Conservation (phyloP, 1,140 invertebrate species). For the Mamestra configurata region DNA sequence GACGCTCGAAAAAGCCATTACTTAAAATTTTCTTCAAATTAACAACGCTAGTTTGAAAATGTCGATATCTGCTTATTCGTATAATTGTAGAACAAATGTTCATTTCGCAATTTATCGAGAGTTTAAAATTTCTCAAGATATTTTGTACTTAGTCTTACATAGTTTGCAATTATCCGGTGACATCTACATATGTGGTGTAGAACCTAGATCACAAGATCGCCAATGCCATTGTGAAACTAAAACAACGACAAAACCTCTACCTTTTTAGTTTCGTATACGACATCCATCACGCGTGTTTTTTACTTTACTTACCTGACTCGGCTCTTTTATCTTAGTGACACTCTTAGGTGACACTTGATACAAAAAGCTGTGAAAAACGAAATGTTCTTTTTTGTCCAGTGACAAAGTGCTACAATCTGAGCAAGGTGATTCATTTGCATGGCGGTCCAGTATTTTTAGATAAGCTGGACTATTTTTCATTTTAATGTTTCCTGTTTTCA, state of each 20-base stretch:
- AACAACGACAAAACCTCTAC: neutral
- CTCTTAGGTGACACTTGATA: neutral
- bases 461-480: conserved; percentile 50
- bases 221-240: neutral
- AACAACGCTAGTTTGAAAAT: too few species aligned
- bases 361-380: conserved; percentile 21
- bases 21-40: too few species aligned
- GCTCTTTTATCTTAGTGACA: conserved; percentile 9
- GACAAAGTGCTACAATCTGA: conserved; percentile 31
- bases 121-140: too few species aligned
- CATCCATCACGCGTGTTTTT: conserved; percentile 36
- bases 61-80: too few species aligned
- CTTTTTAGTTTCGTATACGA: neutral
- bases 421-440: conserved; percentile 51
- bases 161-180: too few species aligned
- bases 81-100: too few species aligned
- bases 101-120: too few species aligned
- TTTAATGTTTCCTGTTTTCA: conserved; percentile 53
- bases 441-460: conserved; percentile 49
- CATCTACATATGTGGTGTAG: too few species aligned
- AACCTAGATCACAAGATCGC: neutral
- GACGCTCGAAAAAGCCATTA: too few species aligned
- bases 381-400: conserved; percentile 24
- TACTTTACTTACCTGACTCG: neutral
- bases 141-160: too few species aligned